These are phyloP conservation scores for Muricea muricata DNA, from an alignment of 92 coral and sea anemone genomes.

Conservation along the genomic window DNA sequence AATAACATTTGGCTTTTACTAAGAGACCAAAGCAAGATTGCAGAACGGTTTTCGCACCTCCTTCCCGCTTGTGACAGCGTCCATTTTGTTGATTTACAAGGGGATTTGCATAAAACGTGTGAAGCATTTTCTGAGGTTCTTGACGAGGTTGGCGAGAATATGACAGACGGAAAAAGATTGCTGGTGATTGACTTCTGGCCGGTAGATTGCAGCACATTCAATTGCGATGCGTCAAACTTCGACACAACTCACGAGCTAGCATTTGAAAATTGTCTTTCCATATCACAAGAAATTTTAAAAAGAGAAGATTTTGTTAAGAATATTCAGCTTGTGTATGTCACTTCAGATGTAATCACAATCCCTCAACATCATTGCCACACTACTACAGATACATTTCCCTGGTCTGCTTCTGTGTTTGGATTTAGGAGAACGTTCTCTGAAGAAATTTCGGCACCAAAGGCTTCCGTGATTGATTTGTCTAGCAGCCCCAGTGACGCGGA, in stretches of 20 bases:
- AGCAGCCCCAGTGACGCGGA: conserved; percentile 31
- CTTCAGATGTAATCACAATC: conserved; percentile 5
- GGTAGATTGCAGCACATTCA: conserved; percentile 36
- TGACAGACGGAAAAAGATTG: neutral
- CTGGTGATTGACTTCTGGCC: conserved; percentile 64
- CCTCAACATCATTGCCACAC: neutral
- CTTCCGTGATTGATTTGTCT: neutral
- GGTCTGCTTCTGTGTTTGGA: conserved; percentile 48
- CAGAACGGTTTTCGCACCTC: neutral
- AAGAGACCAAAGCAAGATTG: conserved; percentile 38
- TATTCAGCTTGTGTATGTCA: conserved; percentile 21
- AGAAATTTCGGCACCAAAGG: neutral
- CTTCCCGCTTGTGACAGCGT: neutral
- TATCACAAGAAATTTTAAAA: conserved; percentile 36
- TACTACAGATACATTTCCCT: conserved; percentile 12
- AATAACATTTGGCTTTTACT: conserved; percentile 18
- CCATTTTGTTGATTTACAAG: neutral
- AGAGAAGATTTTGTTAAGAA: neutral
- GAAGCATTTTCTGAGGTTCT: neutral
- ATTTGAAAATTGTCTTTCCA: conserved; percentile 39
- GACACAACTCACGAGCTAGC: conserved; percentile 28
- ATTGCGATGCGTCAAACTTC: conserved; percentile 34
- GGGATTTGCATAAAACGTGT: neutral
- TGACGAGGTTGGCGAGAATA: neutral
- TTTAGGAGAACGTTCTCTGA: conserved; percentile 22